Conservation (phyloP, 1,140 invertebrate species). For the Pseudomyrmex flavicornis region DNA sequence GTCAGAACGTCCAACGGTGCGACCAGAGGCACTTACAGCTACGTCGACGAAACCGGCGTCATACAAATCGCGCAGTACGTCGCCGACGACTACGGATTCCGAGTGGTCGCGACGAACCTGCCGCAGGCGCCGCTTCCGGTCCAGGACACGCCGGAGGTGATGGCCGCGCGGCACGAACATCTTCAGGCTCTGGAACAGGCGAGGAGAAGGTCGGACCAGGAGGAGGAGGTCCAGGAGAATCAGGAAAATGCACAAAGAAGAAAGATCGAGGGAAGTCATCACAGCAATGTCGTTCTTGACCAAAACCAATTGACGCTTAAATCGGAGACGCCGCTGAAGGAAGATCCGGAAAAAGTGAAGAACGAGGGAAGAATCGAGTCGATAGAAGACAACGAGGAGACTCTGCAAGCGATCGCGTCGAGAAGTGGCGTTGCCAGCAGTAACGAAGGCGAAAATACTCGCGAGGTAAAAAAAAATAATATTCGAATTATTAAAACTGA, state of each 20-base stretch:
- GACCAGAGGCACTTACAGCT: slow-evolving; percentile 83
- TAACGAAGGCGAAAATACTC: neutral
- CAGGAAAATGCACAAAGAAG: neutral
- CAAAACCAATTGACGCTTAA: neutral
- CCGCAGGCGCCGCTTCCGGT: slow-evolving; percentile 81
- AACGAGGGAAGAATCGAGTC: slow-evolving; percentile 21
- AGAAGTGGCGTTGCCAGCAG: neutral
- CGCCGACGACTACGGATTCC: slow-evolving; percentile 84
- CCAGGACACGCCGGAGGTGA: slow-evolving; percentile 79
- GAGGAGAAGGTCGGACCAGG: neutral
- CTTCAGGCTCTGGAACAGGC: slow-evolving; percentile 65
- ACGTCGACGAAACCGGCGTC: slow-evolving; percentile 85
- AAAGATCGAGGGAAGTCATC: neutral
- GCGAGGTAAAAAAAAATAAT: neutral
- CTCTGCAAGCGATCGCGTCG: slow-evolving; percentile 12
- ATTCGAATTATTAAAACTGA: no score
- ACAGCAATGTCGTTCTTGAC: neutral
- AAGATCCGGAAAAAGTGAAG: neutral
- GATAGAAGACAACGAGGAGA: slow-evolving; percentile 43
- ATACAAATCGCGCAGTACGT: slow-evolving; percentile 82
- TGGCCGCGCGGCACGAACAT: slow-evolving; percentile 75
- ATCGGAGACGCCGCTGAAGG: neutral
- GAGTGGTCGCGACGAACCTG: slow-evolving; percentile 86
- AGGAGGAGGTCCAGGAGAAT: neutral
- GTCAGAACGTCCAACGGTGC: slow-evolving; percentile 77